Base-by-base conservation (phyloP, 2,797 vertebrate species). In the Taenioides sp. region DNA sequence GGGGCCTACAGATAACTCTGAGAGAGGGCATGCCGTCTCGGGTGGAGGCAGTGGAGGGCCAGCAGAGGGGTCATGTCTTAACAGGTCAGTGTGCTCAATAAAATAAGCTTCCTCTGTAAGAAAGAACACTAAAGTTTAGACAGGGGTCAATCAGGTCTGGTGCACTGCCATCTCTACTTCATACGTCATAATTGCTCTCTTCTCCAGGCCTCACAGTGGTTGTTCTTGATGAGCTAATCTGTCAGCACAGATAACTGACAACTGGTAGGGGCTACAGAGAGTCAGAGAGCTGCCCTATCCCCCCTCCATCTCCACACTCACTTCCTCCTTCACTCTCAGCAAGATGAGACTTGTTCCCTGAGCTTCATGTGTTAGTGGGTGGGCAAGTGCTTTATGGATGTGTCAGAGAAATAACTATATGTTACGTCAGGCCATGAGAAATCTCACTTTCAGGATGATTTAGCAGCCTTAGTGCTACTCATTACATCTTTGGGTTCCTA, bases 221-320 rank as follows among this genome's bases (percentile, higher is more conserved):
- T 77, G 79, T 67, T 67, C 77, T 77, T 52, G 74, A 81, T 88
- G 87, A 92, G 84, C 84, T 87, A 91, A 91, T 87, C 86, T 87
- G 87, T 91, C 89, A 90, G 72, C 78, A 55, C 80, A 86, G 82
- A 88, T 85, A 87, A 83, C 80, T 75, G 80, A 79, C 72, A 78
- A 77, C 84, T 83, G 82, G 80, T 80, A 86, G 84, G 72, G 74
- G 77, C 75, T 80, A 40, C 58, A 62, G 55, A 74, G 81, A 79
- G 84, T 89, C 88, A 85, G 76, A 84, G 78, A 86, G 70, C 80
- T 77, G 70, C 79, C 54, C 74, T 76, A 72, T 63, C 74, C 4
- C 67, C 60, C 74, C 58, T 52, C 52, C 78, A 74, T 85, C 82
- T 90, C 79, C 78, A 76, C 86, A 79, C 73, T 78, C 84, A 80